Conservation (phyloP, 1,140 invertebrate species). For the Aphaenogaster ashmeadi region DNA sequence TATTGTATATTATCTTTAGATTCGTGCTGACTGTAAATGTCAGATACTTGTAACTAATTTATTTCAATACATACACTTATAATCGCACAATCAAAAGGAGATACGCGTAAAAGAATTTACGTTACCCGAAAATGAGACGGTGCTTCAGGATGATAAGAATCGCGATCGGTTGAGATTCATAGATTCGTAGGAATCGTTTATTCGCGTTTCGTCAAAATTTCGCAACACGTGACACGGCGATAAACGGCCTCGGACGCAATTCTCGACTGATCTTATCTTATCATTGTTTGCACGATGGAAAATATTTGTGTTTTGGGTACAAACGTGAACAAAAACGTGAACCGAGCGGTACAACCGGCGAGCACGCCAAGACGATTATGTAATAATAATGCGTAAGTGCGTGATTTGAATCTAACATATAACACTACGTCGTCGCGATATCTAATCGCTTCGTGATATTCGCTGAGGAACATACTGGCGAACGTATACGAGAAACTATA, state of each 20-base stretch:
- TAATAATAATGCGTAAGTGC: neutral
- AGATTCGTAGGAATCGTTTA: neutral
- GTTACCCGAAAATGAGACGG: neutral
- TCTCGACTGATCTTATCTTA: conserved; percentile 41
- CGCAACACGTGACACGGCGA: neutral
- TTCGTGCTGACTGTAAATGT: neutral
- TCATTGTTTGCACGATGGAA: neutral
- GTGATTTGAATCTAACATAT: neutral
- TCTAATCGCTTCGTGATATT: neutral
- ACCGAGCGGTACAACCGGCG: too few relatives aligned
- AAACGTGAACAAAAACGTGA: neutral
- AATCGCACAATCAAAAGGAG: neutral
- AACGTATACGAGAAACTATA: neutral
- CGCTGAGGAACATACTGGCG: too few relatives aligned
- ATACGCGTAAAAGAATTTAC: neutral
- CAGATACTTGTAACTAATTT: neutral
- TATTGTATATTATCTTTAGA: neutral
- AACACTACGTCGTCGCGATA: too few relatives aligned
- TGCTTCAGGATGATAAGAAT: neutral
- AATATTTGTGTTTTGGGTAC: conserved; percentile 46
- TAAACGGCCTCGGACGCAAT: neutral
- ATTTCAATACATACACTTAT: neutral
- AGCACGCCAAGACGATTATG: neutral
- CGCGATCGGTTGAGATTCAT: neutral
- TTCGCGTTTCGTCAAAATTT: neutral